phyloP scores from a whole-genome alignment of 2,113 vertebrate genomes.

The Oophaga pumilio region DNA sequence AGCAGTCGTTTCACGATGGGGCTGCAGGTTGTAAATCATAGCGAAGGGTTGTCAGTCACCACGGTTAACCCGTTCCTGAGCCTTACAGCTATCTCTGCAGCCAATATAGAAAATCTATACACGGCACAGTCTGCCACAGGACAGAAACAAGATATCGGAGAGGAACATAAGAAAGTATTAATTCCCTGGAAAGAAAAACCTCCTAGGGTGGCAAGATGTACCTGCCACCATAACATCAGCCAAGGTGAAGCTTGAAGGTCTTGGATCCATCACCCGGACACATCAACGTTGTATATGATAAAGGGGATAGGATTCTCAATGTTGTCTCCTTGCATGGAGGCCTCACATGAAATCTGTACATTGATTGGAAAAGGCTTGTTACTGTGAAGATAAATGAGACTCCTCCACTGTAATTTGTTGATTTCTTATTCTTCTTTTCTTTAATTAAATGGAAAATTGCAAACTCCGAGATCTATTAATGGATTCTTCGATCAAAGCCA shows the following conservation, averaged over 20 bases:
- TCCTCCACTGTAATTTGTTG: neutral
- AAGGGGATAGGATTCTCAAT: too few species aligned
- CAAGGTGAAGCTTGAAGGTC: neutral
- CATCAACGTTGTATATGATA: too few species aligned
- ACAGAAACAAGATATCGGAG: neutral
- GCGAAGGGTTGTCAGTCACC: conserved; percentile 99
- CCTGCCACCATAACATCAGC: neutral
- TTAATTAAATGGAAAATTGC: neutral
- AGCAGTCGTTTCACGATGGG: conserved; percentile 92
- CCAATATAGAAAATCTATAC: conserved; percentile 22
- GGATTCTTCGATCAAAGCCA: neutral
- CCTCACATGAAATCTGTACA: neutral
- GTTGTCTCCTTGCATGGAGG: too few species aligned
- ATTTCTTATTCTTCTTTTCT: neutral
- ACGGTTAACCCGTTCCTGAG: conserved; percentile 89
- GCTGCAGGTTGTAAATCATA: conserved; percentile 99
- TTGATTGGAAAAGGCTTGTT: neutral
- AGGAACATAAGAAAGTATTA: neutral
- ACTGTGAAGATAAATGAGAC: neutral
- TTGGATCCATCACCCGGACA: neutral
- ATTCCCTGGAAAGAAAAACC: neutral
- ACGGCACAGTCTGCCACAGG: neutral
- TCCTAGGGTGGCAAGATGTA: neutral
- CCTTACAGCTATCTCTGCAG: neutral
- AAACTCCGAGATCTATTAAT: neutral